Percentiles rank a stretch among this genome's conserved stretches.
phyloP scores from a whole-genome alignment of 2,888 invertebrate genomes.

The Melipona bicolor region DNA sequence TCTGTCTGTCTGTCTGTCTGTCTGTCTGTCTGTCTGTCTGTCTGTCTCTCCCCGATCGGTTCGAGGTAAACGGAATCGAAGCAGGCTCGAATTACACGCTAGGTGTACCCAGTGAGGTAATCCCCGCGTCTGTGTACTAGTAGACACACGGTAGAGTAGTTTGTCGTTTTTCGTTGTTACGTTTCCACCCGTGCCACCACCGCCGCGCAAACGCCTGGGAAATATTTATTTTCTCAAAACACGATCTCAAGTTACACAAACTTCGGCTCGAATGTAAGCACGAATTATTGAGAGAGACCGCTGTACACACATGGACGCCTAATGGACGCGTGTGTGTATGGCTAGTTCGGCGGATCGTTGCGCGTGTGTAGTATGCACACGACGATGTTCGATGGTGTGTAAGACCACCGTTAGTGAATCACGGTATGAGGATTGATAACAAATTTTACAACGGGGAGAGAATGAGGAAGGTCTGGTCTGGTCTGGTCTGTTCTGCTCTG shows the following conservation, averaged over 20 bases:
- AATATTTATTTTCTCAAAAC: constrained; percentile 32
- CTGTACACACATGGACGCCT: not conserved
- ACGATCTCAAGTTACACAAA: constrained; percentile 20
- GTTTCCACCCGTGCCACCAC: not conserved
- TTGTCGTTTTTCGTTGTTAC: constrained; percentile 14
- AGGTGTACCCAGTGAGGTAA: not conserved
- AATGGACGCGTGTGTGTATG: too few relatives aligned
- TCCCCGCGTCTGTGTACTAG: not conserved
- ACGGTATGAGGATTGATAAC: not conserved
- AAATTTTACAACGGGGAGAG: not conserved
- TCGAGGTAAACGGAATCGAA: constrained; percentile 22
- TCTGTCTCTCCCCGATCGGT: not conserved
- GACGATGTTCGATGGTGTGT: not conserved
- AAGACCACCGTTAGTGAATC: not conserved
- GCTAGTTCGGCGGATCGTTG: too few relatives aligned
- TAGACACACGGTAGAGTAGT: not conserved
- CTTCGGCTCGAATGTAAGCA: not conserved
- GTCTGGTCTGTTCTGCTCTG: not conserved
- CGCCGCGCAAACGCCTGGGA: not conserved
- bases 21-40: too few relatives aligned
- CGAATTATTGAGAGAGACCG: constrained; percentile 8
- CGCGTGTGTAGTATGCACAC: not conserved
- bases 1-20: too few relatives aligned
- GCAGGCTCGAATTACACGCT: constrained; percentile 30
- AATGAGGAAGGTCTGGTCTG: not conserved